Evolutionary conservation across 2,888 invertebrate genomes (phyloP).

Genomic region (Eurois occulta): DNA sequence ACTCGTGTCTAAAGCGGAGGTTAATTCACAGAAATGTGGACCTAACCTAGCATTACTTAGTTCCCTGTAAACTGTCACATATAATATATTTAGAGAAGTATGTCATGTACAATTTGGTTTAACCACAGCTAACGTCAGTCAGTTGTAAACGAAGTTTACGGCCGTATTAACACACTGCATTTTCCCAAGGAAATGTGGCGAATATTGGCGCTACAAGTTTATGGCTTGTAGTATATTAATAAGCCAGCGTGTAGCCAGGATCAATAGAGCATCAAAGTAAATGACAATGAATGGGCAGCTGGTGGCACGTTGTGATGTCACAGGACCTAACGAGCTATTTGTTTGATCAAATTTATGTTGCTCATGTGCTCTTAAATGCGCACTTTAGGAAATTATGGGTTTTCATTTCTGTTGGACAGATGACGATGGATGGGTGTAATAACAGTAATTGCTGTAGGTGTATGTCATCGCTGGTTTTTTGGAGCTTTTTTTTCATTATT

Average conservation of each 20-base stretch:
- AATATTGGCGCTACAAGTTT: conserved; percentile 63
- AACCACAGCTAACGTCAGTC: conserved; percentile 11
- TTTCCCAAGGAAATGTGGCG: conserved; percentile 62
- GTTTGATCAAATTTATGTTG: conserved; percentile 69
- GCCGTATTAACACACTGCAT: conserved; percentile 14
- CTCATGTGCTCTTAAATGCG: conserved; percentile 65
- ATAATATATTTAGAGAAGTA: conserved; percentile 13
- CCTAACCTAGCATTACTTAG: conserved; percentile 14
- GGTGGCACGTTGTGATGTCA: conserved; percentile 63
- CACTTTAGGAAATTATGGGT: conserved; percentile 62
- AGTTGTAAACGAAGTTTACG: conserved; percentile 32
- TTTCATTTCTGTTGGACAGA: conserved; percentile 60
- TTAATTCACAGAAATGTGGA: conserved; percentile 21
- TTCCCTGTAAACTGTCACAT: conserved; percentile 19
- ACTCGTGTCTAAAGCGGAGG: background rate
- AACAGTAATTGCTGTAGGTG: conserved; percentile 46
- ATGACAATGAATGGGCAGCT: conserved; percentile 82
- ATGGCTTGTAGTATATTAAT: conserved; percentile 73
- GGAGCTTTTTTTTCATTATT: conserved; percentile 10
- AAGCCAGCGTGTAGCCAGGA: conserved; percentile 75
- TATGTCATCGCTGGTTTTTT: conserved; percentile 38
- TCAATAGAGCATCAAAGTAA: conserved; percentile 84
- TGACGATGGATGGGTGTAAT: conserved; percentile 60
- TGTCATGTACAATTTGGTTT: conserved; percentile 21
- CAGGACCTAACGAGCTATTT: conserved; percentile 67